A percentile compares a stretch with the other conserved stretches of the same genome.
Evolutionary conservation across 2,888 invertebrate species (phyloP).

Genomic region (Drosophila rubida): DNA sequence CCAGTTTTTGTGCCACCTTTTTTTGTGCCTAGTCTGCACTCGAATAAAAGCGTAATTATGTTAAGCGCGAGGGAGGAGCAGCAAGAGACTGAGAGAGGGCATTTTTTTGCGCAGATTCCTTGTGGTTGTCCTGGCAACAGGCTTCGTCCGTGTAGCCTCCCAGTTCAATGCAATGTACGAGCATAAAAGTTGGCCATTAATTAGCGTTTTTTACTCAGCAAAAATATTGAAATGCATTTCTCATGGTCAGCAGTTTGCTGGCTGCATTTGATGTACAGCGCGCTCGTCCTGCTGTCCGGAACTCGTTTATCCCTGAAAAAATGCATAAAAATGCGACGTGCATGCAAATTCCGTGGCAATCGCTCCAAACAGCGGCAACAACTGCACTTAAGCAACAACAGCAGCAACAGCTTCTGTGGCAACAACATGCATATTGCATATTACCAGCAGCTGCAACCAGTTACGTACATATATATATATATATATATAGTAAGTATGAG

Average conservation of each 20-base stretch:
- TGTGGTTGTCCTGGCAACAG: constrained; percentile 39
- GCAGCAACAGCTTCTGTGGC: constrained; percentile 18
- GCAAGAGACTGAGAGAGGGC: background rate
- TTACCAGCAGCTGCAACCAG: constrained; percentile 40
- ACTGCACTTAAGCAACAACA: constrained; percentile 58
- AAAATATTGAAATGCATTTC: constrained; percentile 75
- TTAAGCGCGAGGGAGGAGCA: constrained; percentile 15
- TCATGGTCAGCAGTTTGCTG: constrained; percentile 45
- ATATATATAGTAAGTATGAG: background rate
- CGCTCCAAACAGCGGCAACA: constrained; percentile 13
- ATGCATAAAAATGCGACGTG: constrained; percentile 61
- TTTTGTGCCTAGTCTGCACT: constrained; percentile 39
- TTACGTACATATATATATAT: background rate
- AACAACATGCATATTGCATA: constrained; percentile 65
- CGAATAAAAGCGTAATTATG: constrained; percentile 61
- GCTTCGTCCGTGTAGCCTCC: background rate
- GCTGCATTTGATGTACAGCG: constrained; percentile 27
- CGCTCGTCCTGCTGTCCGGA: background rate
- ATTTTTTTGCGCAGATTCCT: constrained; percentile 16
- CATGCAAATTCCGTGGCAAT: constrained; percentile 63
- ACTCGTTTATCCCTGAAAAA: constrained; percentile 51
- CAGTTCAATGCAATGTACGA: constrained; percentile 12
- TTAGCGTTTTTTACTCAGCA: constrained; percentile 50
- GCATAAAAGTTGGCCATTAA: constrained; percentile 57
- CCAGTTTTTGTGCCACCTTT: too few relatives aligned